Evolutionary conservation across 2,113 vertebrate genomes (phyloP), one percentile per base, ranked within the genome.

Genomic region (Embiotoca jacksoni): DNA sequence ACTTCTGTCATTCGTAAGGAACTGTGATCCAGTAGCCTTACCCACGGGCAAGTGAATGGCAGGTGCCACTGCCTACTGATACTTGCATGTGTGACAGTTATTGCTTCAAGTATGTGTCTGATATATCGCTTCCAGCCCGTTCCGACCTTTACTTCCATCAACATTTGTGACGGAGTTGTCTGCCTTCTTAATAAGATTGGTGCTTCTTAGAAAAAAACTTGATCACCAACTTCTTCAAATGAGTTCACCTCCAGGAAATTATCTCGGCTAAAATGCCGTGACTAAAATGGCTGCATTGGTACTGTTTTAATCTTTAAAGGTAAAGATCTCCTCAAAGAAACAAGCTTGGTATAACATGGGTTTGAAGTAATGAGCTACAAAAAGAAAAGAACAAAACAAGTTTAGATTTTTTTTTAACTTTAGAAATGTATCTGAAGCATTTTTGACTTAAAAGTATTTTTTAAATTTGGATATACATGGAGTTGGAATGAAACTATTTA

Each of bases 31-130:
- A 13, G 64, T 53, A 56, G 35, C 16, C 1, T 59, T 8, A 49
- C 41, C 61, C 71, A 44, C 13, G 41, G 63, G 68, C 63, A 1
- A 58, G 46, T 52, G 74, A 60, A 73, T 14, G 37, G 47, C 72
- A 81, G 81, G 77, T 78, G 76, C 70, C 35, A 59, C 14, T 47
- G 67, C 64, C 23, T 77, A 9, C 63, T 77, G 72, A 72, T 63
- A 54, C 72, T 63, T 72, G 33, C 13, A 47, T 49, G 82, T 78
- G 68, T 70, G 37, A 64, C 58, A 77, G 57, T 71, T 52, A 66
- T 60, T 33, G 5, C 60, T 55, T 77, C 62, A 32, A 47, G 5
- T 66, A 35, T 44, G 41, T 72, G 59, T 74, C 52, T 59, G 71
- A 41, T 35, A 11, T 49, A 41, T 23, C 1, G 62, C 72, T 55